Conservation (phyloP, 2,113 vertebrate genomes). For the Zeus faber region DNA sequence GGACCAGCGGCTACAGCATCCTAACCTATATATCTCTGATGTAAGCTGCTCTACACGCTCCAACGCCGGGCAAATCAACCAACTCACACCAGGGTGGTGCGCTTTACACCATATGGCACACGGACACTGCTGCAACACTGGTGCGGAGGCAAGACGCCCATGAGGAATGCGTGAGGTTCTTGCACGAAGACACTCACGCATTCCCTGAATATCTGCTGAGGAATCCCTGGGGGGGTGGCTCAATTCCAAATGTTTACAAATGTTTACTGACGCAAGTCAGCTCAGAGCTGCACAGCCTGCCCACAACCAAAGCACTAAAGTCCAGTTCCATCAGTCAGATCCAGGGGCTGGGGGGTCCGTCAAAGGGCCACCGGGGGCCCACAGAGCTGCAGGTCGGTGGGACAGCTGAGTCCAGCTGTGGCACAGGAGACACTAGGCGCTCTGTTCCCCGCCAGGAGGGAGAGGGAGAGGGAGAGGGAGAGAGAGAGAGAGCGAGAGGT, state of each 20-base stretch:
- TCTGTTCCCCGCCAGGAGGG: conserved; percentile 56
- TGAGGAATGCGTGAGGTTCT: no score
- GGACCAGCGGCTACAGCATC: conserved; percentile 18
- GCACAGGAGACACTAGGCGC: conserved; percentile 52
- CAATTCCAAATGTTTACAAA: no score
- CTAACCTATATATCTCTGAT: conserved; percentile 39
- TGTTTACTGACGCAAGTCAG: no score
- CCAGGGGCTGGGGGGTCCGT: not conserved
- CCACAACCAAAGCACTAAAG: no score
- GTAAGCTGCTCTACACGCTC: conserved; percentile 26
- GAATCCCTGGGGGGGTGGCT: no score
- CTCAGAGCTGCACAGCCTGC: no score
- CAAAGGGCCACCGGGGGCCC: conserved; percentile 15
- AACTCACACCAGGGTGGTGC: conserved; percentile 29
- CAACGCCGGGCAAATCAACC: conserved; percentile 28
- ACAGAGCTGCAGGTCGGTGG: conserved; percentile 22
- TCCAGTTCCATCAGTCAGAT: no score
- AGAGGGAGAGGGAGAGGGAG: conserved; percentile 14
- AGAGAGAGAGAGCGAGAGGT: not conserved
- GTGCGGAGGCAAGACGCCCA: no score
- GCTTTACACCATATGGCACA: no score
- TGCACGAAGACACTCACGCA: no score
- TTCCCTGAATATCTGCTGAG: no score
- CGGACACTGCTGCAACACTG: not conserved
- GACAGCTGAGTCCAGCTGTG: conserved; percentile 69